phyloP scores from a whole-genome alignment of 2,888 invertebrate species.

The Melitaea athalia region DNA sequence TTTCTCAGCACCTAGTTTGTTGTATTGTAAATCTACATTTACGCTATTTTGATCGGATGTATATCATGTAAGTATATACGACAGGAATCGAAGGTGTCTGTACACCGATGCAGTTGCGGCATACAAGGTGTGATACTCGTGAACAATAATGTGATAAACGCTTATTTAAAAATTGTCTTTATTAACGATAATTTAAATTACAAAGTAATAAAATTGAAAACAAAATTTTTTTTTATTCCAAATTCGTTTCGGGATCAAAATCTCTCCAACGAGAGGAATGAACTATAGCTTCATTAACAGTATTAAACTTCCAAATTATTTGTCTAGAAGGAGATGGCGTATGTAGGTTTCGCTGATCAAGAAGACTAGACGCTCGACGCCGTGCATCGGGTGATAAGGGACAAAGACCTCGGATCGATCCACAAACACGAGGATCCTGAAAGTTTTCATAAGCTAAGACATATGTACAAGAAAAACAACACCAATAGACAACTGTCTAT shows the following conservation, averaged over 20 bases:
- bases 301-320: conserved; percentile 70
- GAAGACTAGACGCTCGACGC: conserved; percentile 60
- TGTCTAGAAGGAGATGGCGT: conserved; percentile 55
- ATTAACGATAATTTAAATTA: conserved; percentile 13
- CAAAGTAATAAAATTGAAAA: conserved; percentile 7
- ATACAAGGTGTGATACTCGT: conserved; percentile 31
- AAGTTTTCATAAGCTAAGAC: conserved; percentile 7
- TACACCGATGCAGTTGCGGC: conserved; percentile 41
- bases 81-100: conserved; percentile 59
- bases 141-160: conserved; percentile 13
- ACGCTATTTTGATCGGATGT: conserved; percentile 79
- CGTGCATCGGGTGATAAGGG: conserved; percentile 64
- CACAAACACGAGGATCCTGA: conserved; percentile 54
- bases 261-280: conserved; percentile 68
- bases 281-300: conserved; percentile 68
- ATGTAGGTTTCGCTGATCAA: conserved; percentile 56
- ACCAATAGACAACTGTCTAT: too few relatives aligned
- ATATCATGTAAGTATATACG: conserved; percentile 51
- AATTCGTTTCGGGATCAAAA: conserved; percentile 50
- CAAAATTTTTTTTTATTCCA: conserved; percentile 35
- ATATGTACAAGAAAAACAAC: too few relatives aligned
- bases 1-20: conserved; percentile 51
- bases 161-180: background rate
- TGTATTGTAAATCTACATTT: conserved; percentile 70
- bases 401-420: conserved; percentile 53